Evolutionary conservation across 2,797 vertebrate genomes (phyloP).

Genomic region (Borostomias antarcticus): DNA sequence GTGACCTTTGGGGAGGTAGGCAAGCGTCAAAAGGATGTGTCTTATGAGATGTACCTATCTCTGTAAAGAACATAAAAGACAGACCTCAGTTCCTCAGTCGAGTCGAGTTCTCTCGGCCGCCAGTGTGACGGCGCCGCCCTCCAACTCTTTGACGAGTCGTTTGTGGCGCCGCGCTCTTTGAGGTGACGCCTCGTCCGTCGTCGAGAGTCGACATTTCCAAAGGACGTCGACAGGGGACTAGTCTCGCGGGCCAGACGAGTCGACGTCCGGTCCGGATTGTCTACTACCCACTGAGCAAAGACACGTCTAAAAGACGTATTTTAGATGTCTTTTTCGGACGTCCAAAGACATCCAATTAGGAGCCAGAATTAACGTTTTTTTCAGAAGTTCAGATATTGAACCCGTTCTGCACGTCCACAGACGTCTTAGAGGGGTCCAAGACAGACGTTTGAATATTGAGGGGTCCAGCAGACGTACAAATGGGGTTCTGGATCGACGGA

Average conservation of each 20-base stretch:
- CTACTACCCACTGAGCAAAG: slow-evolving; percentile 44
- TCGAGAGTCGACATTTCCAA: slow-evolving; percentile 39
- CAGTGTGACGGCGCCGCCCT: slow-evolving; percentile 25
- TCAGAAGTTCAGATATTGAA: too few species aligned
- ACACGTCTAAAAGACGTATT: too few species aligned
- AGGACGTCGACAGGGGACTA: slow-evolving; percentile 39
- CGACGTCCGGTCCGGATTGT: slow-evolving; percentile 38
- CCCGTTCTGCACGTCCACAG: too few species aligned
- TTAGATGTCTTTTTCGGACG: too few species aligned
- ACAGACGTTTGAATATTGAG: too few species aligned
- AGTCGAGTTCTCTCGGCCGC: slow-evolving; percentile 22
- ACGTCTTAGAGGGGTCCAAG: too few species aligned
- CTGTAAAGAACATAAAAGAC: neutral
- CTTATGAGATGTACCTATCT: neutral
- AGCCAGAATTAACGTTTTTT: too few species aligned
- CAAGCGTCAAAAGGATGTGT: neutral
- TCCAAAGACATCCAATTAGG: too few species aligned
- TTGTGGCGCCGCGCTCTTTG: slow-evolving; percentile 44
- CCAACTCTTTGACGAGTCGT: slow-evolving; percentile 48
- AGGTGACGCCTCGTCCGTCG: slow-evolving; percentile 47
- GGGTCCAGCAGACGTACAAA: too few species aligned
- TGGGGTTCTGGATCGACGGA: too few species aligned
- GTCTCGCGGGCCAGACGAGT: too few species aligned
- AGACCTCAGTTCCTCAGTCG: slow-evolving; percentile 33
- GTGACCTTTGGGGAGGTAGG: neutral